These are phyloP conservation scores for Myoxocephalus aenaeus DNA, from an alignment of 2,797 vertebrate genomes.

Conservation along the genomic window DNA sequence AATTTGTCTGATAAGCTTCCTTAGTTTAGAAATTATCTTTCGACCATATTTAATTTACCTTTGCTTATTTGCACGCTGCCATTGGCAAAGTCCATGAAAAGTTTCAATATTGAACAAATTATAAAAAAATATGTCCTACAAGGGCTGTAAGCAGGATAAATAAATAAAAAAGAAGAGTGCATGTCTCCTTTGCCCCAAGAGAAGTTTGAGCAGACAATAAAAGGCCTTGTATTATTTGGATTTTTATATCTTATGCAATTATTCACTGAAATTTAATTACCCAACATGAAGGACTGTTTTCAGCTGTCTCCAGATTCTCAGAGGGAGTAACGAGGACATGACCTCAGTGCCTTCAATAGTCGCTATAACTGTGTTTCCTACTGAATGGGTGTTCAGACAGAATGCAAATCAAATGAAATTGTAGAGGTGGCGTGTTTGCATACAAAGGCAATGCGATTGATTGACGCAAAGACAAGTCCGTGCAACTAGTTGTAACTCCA, in stretches of 20 bases:
- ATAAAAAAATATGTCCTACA: not conserved
- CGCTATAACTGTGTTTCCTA: not conserved
- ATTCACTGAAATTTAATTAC: conserved; percentile 19
- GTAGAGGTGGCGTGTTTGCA: not conserved
- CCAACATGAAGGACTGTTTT: not conserved
- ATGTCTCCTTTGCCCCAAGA: not conserved
- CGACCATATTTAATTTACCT: conserved; percentile 24
- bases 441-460: not conserved
- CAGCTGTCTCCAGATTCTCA: not conserved
- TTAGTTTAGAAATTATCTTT: conserved; percentile 1
- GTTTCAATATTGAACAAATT: not conserved
- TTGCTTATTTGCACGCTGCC: conserved; percentile 1
- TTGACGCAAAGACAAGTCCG: not conserved
- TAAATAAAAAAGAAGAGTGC: not conserved
- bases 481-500: not conserved
- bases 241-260: conserved; percentile 10
- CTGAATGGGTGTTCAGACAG: not conserved
- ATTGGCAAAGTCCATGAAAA: not conserved
- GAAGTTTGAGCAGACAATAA: conserved; percentile 13
- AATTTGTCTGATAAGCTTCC: conserved; percentile 30
- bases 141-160: not conserved
- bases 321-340: not conserved
- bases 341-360: not conserved
- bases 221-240: not conserved
- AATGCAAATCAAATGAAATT: not conserved